Evolutionary conservation across 2,797 vertebrate genomes (phyloP), one percentile per base, ranked within the genome.

Genomic region (Tamandua tetradactyla): DNA sequence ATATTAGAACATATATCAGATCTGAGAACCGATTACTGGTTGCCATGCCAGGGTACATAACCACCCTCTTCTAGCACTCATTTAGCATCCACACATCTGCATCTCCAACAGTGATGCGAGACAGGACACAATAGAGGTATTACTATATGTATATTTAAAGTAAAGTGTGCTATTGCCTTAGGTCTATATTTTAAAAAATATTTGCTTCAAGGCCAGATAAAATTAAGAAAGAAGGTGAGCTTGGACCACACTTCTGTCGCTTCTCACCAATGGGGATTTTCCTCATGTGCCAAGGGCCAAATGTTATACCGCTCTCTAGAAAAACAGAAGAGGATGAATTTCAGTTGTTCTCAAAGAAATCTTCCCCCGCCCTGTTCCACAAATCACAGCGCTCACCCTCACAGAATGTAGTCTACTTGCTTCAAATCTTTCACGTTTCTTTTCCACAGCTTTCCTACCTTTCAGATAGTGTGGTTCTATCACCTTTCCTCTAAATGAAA

Each of bases 291-390:
- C 97, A 96, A 96, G 97, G 97, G 96, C 97, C 97, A 96, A 96
- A 96, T 97, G 97, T 95, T 95, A 94, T 97, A 97, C 97, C 96
- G 92, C 96, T 97, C 95, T 97, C 96, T 96, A 96, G 89, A 95
- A 95, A 95, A 61, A 94, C 90, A 96, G 95, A 97, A 94, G 94
- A 94, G 69, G 95, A 96, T 87, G 69, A 32, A 93, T 96, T 96
- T 96, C 66, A 93, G 83, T 76, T 89, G 62, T 78, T 94, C 30
- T 91, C 40, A 49, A 86, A 88, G 9, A 68, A 80, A 89, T 61
- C 49, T 91, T 2, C 42, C 80, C 91, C 94, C 95, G 90, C 96
- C 94, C 92, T 93, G 69, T 23, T 95, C 81, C 90, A 96, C 95
- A 95, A 96, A 83, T 74, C 93, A 90, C 91, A 89, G n/a, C 37